Evolutionary conservation across 2,888 invertebrate species (phyloP).

Genomic region (Orgyia antiqua): DNA sequence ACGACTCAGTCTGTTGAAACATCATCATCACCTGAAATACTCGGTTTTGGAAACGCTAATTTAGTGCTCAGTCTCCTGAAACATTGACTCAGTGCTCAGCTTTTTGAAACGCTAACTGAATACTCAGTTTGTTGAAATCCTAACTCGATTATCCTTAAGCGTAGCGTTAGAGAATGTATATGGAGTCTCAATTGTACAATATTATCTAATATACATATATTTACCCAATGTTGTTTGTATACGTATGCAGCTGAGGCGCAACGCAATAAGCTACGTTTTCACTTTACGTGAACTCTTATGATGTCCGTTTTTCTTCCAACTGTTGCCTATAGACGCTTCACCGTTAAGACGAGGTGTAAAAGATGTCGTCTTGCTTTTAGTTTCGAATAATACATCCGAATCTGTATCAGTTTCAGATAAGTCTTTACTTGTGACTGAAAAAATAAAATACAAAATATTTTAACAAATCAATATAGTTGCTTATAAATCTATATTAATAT

Average conservation of each 20-base stretch:
- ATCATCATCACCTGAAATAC: too few species aligned
- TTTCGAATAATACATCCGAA: constrained; percentile 90
- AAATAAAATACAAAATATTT: neutral
- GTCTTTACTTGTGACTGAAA: constrained; percentile 79
- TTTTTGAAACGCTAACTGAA: too few species aligned
- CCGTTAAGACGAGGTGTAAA: constrained; percentile 60
- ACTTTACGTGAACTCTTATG: constrained; percentile 58
- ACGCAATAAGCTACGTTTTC: constrained; percentile 57
- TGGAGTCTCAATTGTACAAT: neutral
- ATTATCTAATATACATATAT: constrained; percentile 16
- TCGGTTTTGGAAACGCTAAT: too few species aligned
- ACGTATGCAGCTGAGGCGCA: constrained; percentile 25
- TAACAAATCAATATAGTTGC: too few species aligned
- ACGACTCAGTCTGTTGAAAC: too few species aligned
- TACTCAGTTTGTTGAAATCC: too few species aligned
- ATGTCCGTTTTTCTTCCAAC: constrained; percentile 78
- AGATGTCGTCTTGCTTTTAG: constrained; percentile 78
- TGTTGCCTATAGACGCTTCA: constrained; percentile 62
- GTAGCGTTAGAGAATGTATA: too few species aligned
- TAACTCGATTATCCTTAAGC: too few species aligned
- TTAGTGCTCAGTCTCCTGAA: too few species aligned
- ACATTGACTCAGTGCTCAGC: too few species aligned
- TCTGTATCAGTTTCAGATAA: constrained; percentile 90
- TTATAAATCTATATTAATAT: too few species aligned
- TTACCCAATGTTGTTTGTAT: constrained; percentile 19